Evolutionary conservation across 2,888 invertebrate species (phyloP), one percentile per base, ranked within the genome.

Genomic region (Meiosimyza platycephala): DNA sequence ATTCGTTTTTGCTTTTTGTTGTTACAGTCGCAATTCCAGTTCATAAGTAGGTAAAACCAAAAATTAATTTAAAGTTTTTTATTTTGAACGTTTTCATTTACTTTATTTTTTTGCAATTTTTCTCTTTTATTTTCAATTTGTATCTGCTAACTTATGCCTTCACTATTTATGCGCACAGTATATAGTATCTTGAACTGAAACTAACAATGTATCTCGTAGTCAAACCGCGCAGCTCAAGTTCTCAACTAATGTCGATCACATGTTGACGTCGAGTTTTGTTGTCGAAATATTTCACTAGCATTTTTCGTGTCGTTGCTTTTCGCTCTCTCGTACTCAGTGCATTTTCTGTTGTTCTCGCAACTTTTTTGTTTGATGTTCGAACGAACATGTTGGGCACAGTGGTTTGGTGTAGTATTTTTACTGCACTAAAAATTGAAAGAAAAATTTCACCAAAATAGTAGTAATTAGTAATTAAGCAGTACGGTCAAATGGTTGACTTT

Each of bases 241-340:
- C 76, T 77, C 80, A 76, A 82, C 80, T 82, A 82, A 79, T 76
- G 78, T 75, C 76, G 81, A 80, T 81, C 80, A 78, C 66, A 64
- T 54, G 51, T 71, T 73, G 76, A 79, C 79, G 78, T 74, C 77
- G 80, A 64, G 78, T 82, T 82, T 82, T 83, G 83, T 80, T 69
- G n/a, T 51, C 64, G 28, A n/a, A 18, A 63, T 4, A n/a, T 66
- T 51, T 57, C 69, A 51, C 11, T 51, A n/a, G 22, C 47, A 11
- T 62, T 22, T 51, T 60, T 16, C 13, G 15, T 50, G 5, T 40
- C 40, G 40, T 6, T 40, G 15, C 62, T 15, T 6, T 62, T 62
- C 62, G 33, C 57, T 57, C 57, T 57, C 28, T 9, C 6, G 9
- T 40, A 12, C 57, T 57, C 57, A 57, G 13, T 57, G 57, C 57